phyloP scores from a whole-genome alignment of 2,113 vertebrate genomes.

The Amphilophus citrinellus region DNA sequence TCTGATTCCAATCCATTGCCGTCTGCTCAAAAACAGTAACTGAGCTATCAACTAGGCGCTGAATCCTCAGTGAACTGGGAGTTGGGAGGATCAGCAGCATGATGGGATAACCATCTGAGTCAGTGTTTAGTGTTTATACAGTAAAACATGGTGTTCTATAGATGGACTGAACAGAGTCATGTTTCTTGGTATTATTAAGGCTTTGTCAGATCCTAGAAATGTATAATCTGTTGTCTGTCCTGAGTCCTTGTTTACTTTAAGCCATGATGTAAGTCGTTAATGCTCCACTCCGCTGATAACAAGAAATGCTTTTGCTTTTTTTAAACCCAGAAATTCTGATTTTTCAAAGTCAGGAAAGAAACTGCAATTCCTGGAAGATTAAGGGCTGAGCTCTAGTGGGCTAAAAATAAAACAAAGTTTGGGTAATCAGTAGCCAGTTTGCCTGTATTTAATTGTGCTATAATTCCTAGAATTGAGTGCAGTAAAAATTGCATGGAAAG shows the following conservation, averaged over 20 bases:
- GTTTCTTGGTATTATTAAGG: neutral
- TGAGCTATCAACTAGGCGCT: conserved; percentile 6
- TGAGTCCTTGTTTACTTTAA: neutral
- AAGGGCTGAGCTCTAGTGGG: neutral
- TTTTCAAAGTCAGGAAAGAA: neutral
- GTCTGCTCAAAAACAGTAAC: conserved; percentile 9
- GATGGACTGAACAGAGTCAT: neutral
- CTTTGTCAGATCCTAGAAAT: neutral
- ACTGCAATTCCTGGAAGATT: neutral
- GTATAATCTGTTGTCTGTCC: neutral
- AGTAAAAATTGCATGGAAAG: neutral
- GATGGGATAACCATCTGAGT: neutral
- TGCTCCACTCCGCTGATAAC: neutral
- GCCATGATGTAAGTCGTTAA: conserved; percentile 4
- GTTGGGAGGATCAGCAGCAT: neutral
- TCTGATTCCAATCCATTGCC: neutral
- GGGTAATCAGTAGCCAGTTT: neutral
- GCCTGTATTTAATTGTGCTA: neutral
- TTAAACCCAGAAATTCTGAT: neutral
- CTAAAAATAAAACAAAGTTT: neutral
- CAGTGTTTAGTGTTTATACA: conserved; percentile 1
- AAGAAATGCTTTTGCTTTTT: neutral
- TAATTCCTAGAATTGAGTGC: neutral
- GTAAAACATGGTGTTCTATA: neutral
- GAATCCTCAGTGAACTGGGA: conserved; percentile 15